Evolutionary conservation across 2,113 vertebrate genomes (phyloP).

Genomic region (Perca fluviatilis): DNA sequence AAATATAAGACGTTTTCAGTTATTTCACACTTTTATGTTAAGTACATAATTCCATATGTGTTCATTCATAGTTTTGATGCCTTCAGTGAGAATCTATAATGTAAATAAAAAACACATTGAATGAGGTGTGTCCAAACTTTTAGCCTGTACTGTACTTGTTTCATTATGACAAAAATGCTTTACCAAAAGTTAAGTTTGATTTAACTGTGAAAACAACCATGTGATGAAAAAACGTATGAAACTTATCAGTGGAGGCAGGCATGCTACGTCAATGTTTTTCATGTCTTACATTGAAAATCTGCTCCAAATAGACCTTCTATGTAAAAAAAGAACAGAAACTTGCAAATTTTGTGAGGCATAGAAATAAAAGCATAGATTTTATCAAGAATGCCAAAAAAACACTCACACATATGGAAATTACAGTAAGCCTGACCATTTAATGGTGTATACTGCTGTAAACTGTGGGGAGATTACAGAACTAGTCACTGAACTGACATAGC

Average conservation of each 20-base stretch:
- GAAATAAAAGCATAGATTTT: conserved; percentile 9
- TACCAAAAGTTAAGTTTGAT: neutral
- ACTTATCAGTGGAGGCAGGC: neutral
- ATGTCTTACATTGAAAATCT: conserved; percentile 38
- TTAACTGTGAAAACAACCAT: neutral
- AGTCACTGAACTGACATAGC: neutral
- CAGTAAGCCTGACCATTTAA: neutral
- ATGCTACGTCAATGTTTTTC: neutral
- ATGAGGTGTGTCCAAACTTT: too few relatives aligned
- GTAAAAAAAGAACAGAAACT: conserved; percentile 53
- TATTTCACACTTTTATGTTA: too few relatives aligned
- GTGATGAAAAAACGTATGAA: neutral
- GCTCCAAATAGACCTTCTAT: conserved; percentile 15
- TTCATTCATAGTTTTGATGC: too few relatives aligned
- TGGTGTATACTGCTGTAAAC: neutral
- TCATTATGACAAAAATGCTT: neutral
- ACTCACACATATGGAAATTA: conserved; percentile 11
- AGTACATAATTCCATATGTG: too few relatives aligned
- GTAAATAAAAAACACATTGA: too few relatives aligned
- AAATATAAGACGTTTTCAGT: too few relatives aligned
- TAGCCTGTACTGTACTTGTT: neutral
- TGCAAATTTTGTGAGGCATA: conserved; percentile 9
- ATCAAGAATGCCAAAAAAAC: neutral
- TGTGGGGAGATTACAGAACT: neutral
- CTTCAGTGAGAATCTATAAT: too few relatives aligned